Evolutionary conservation across 1,140 invertebrate genomes (phyloP), one percentile per base, ranked within the genome.

Genomic region (Bombus superbus): DNA sequence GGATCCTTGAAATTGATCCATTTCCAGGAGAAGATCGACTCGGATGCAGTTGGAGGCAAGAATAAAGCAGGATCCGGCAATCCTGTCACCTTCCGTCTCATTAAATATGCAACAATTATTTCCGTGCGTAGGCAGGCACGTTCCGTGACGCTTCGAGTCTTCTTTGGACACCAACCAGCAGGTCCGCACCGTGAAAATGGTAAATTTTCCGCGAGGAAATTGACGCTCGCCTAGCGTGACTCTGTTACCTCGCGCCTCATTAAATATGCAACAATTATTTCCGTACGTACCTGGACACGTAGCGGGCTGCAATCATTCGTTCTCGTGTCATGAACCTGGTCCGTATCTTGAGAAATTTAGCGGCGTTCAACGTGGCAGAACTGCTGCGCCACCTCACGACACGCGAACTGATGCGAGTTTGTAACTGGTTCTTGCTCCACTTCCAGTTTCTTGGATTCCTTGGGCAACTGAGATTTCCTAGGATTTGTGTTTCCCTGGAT

Each of bases 101-200:
- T 92, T 91, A 91, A 90, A 92, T 92, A 92, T 90, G 88, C 91
- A 88, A 91, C 91, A 91, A 92, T 93, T 93, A 90, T 92, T 91
- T 88, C 89, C 89, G 88, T 89, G 83, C 81, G 66, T 83, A 62
- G 78, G 72, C 64, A 42, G 80, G 84, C 87, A 89, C 88, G 88
- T 71, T 86, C 68, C 80, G 84, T 73, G 88, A 89, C 32, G 83
- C 64, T 81, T 81, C 76, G 81, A 75, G 71, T 77, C 88, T 89
- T 89, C 81, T 87, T 90, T 57, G 72, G 66, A 40, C 59, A 72
- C 59, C 5, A 53, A 72, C 59, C 5, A 53, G 47, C 1, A 53
- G 47, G 18, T 53, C 6, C 40, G 38, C 71, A 84, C 77, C 38
- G 84, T 62, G 83, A 88, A 86, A 88, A 77, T 81, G 87, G 87